Conservation (phyloP, 2,113 vertebrate species). For the Guaruba guarouba region DNA sequence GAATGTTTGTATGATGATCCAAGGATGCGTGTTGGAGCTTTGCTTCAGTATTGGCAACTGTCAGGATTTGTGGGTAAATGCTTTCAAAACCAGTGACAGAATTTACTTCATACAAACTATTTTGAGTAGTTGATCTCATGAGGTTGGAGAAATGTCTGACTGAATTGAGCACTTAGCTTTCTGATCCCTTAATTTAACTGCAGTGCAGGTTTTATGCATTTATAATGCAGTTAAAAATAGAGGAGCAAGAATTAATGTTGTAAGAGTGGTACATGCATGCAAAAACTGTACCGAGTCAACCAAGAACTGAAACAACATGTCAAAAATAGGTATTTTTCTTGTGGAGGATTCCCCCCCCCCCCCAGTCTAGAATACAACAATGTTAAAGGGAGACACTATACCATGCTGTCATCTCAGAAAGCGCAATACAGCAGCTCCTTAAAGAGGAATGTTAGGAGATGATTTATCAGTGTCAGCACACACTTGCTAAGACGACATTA, state of each 20-base stretch:
- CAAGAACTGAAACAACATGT: not conserved
- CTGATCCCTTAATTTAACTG: conserved; percentile 36
- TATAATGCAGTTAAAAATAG: conserved; percentile 30
- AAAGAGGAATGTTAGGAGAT: not conserved
- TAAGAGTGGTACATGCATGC: not conserved
- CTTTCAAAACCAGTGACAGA: conserved; percentile 34
- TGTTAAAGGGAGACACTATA: not conserved
- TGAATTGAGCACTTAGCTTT: conserved; percentile 26
- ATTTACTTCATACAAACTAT: conserved; percentile 1
- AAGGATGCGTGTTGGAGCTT: not conserved
- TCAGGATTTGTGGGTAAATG: conserved; percentile 16
- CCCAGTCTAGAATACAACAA: not conserved
- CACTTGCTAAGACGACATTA: not conserved
- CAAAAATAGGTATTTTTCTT: not conserved
- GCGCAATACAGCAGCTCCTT: not conserved
- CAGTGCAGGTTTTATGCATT: conserved; percentile 29
- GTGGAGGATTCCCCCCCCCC: not conserved
- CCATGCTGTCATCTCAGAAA: not conserved
- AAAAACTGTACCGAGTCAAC: not conserved
- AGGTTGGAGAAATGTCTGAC: conserved; percentile 10
- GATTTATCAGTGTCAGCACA: not conserved
- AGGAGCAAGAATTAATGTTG: not conserved
- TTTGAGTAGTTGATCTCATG: conserved; percentile 35
- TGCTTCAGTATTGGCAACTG: conserved; percentile 6
- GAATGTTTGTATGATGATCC: not conserved